Evolutionary conservation across 2,888 invertebrate genomes (phyloP), one percentile per base, ranked within the genome.

Genomic region (Apamea anceps): DNA sequence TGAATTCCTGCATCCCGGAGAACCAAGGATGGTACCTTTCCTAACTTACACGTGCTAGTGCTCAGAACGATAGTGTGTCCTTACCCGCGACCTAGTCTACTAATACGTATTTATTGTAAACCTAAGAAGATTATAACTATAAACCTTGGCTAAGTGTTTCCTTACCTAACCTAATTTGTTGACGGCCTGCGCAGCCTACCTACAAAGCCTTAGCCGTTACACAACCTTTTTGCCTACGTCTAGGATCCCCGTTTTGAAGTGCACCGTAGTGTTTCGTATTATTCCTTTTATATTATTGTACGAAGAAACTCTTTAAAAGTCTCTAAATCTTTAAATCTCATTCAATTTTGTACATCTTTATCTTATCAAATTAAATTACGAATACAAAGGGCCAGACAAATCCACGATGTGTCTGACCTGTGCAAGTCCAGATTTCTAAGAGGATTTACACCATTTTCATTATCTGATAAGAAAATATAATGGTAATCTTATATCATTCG

Each of bases 401-500:
- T 66, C 42, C 15, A 32, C 12, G 37, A 48, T n/a, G 21, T 28
- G 28, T 42, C 51, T 60, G 81, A 71, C 62, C 45, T 51, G 32
- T 37, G 42, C 72, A 68, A 21, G 37, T 28, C 28, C 45, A 72
- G 68, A 77, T 57, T 62, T 8, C 7, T 48, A 42, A 72, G 28
- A 65, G 12, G 45, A 70, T 73, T 71, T 57, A 54, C 42, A 32
- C n/a, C 28, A 60, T 62, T 78, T 71, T 28, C 10, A 21, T 25
- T 79, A 6, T 37, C 1, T 57, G 51, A 28, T 45, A 37, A 54
- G 51, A 77, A 68, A 63, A 57, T 72, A 57, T 60, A n/a, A 77
- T 66, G 28, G 28, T 84, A 73, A 79, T 84, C 45, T 80, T 42
- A 21, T 28, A 54, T 48, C 60, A 80, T 71, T 62, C 37, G n/a